Evolutionary conservation across 2,113 vertebrate genomes (phyloP), one percentile per base, ranked within the genome.

Genomic region (Tretioscincus oriximinensis): DNA sequence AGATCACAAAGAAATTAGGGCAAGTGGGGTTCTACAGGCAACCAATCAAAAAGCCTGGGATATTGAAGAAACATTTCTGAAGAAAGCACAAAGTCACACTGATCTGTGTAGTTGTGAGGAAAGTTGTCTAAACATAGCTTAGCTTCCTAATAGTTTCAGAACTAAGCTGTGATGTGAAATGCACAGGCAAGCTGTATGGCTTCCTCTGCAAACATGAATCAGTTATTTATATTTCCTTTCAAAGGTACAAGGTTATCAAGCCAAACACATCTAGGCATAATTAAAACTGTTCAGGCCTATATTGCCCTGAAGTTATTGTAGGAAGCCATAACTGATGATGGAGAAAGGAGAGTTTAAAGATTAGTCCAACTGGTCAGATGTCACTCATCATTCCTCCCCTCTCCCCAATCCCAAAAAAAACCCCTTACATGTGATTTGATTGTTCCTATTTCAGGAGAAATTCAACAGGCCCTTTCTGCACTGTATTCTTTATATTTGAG

Each of bases 401-500:
- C 35, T 5, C 35, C 35, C 35, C 35, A 41, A 41, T 5, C 35
- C 0, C 21, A 7, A 1, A 18, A 0, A 0, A 28, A n/a, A n/a
- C n/a, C n/a, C 51, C 41, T 28, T 7, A 21, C 66, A 70, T 14
- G 5, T 2, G 12, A 22, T 63, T 2, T 6, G 60, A 24, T 24
- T 63, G 60, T 41, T 41, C 35, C 35, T 4, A 41, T 41, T 41
- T 41, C 35, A 41, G 35, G 35, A 41, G 35, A 41, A 41, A 41
- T 41, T 4, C 35, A 41, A 5, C 35, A 41, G 35, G 35, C 35
- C 35, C 35, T 41, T 2, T 2, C 35, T 41, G 35, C 35, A 41
- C 35, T 41, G 35, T 41, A 41, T 41, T 2, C 35, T 41, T 41
- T 41, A 41, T 41, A 41, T 41, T 41, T 41, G 35, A 41, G 35